Conservation (phyloP, 2,888 invertebrate genomes). For the Netelia melanura region DNA sequence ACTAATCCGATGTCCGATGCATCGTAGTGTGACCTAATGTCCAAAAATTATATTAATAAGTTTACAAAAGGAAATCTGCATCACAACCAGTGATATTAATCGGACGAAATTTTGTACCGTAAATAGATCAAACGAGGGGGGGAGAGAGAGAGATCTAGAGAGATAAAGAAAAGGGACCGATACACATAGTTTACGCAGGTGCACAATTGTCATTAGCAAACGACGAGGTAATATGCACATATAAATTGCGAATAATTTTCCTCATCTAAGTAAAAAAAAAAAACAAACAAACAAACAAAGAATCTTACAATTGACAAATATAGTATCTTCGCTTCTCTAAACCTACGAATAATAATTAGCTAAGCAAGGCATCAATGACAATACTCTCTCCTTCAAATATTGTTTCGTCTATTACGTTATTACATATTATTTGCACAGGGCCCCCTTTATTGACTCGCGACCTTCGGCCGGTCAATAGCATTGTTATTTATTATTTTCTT, state of each 20-base stretch:
- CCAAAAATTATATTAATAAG: constrained; percentile 47
- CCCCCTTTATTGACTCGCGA: constrained; percentile 70
- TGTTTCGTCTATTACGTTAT: constrained; percentile 58
- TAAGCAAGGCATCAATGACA: constrained; percentile 81
- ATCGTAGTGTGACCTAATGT: constrained; percentile 61
- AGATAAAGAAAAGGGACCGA: constrained; percentile 49
- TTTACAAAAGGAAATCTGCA: constrained; percentile 9
- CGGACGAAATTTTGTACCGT: constrained; percentile 43
- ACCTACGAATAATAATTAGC: constrained; percentile 76
- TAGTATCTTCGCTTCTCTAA: constrained; percentile 69
- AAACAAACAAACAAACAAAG: constrained; percentile 25
- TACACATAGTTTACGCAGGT: constrained; percentile 57
- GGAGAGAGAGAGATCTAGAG: constrained; percentile 17
- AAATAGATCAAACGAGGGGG: not conserved
- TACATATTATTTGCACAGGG: constrained; percentile 70
- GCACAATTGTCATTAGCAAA: constrained; percentile 44
- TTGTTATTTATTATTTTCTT: constrained; percentile 47
- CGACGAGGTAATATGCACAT: constrained; percentile 11
- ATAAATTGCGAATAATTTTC: constrained; percentile 30
- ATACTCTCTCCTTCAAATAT: constrained; percentile 72
- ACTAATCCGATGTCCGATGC: constrained; percentile 49
- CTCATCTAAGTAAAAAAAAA: constrained; percentile 14
- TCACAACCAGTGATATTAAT: constrained; percentile 31
- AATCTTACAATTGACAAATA: constrained; percentile 76
- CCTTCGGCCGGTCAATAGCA: constrained; percentile 40